Evolutionary conservation across 2,888 invertebrate genomes (phyloP), one percentile per base, ranked within the genome.

Genomic region (Antheraea yamamai): DNA sequence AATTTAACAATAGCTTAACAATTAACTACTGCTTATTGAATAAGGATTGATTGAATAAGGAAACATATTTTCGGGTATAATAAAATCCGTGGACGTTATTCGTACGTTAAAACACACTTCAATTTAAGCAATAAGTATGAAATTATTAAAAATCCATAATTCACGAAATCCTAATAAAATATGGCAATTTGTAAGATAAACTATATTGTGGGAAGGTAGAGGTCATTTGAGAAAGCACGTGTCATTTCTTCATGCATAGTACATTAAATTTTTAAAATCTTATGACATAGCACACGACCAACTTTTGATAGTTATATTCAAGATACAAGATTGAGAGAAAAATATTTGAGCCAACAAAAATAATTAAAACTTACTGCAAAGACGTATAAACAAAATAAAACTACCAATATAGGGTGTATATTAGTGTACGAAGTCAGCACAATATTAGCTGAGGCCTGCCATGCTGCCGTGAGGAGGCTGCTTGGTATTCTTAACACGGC

Each of bases 401-500:
- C 82, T 16, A 66, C 64, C 26, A 80, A 72, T 75, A 85, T 85
- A 88, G 86, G 82, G 83, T 81, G 84, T 84, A 87, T 88, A 89
- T 88, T 89, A 89, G 85, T 81, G 81, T 83, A 84, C 84, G 84
- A 92, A 92, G 88, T 90, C 91, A 89, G 92, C 92, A 88, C 88
- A 89, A 91, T 92, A 92, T 92, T 91, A 90, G 89, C 85, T 79
- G 82, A 86, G 85, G 87, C 86, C 79, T 76, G 64, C 64, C 64
- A 79, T 81, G 77, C 78, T 78, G 81, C 78, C 79, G 79, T 76
- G 76, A 74, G 76, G 74, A 71, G 75, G 75, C 91, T 91, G 90
- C 84, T 94, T 93, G 89, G 88, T 92, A 93, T 93, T 89, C 93
- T 79, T 81, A 74, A 72, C 87, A 85, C 87, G 85, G 76, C 78